Evolutionary conservation across 2,797 vertebrate species (phyloP), one percentile per base, ranked within the genome.

Genomic region (Acestrorhynchus altus): DNA sequence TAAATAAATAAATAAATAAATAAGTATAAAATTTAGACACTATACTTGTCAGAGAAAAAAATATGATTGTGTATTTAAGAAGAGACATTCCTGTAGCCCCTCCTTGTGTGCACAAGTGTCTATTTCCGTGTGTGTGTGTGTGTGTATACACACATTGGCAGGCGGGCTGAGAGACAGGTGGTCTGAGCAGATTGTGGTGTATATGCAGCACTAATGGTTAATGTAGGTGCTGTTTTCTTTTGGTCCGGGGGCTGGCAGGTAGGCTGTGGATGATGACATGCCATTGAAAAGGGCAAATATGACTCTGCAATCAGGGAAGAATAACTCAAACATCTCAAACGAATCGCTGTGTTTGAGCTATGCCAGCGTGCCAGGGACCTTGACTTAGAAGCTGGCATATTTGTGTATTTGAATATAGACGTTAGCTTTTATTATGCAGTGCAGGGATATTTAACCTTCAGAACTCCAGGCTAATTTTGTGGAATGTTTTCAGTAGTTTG

Each of bases 341-440:
- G 18, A 39, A 61, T 39, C 57, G 13, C 31, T n/a, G 28, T 61
- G 35, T 61, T 60, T 35, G 57, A 60, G 59, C 59, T n/a, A 20
- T n/a, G 59, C 59, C 9, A 10, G 16, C 15, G 4, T n/a, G 59
- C 11, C 7, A 20, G 59, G 9, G 65, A 28, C 44, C 24, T 67
- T 67, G 65, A 61, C 59, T 61, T n/a, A 61, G 59, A 61, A 35
- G 59, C 65, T 67, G 65, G 28, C 65, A 47, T n/a, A 18, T 47
- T 67, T 24, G 28, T 67, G 47, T 49, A 67, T 67, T 49, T 24
- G 24, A 49, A 15, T 49, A n/a, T n/a, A n/a, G 65, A 28, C 44
- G 22, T 66, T 67, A 67, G 49, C 65, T 67, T 67, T 67, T 16
- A 67, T 67, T 44, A 67, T 49, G 40, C 65, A 67, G 44, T 0